Conservation (phyloP, 2,888 invertebrate genomes). For the Camponotus fellah region DNA sequence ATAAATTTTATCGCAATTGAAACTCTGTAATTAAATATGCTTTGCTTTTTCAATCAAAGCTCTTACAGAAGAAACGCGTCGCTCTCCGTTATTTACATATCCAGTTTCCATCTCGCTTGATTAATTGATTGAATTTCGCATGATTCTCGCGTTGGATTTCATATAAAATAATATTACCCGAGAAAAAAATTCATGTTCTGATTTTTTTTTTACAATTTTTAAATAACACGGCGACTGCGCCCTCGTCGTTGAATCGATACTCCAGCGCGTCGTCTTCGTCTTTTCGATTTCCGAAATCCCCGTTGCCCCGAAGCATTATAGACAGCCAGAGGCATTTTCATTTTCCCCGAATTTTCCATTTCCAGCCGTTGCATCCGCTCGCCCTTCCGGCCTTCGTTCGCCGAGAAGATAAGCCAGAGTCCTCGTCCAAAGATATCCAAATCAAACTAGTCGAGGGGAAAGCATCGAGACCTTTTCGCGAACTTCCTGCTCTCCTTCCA, state of each 20-base stretch:
- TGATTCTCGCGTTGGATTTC: conserved; percentile 20
- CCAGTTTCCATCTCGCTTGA: neutral
- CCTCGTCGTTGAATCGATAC: conserved; percentile 6
- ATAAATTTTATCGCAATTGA: conserved; percentile 24
- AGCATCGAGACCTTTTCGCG: conserved; percentile 19
- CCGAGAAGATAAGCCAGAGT: conserved; percentile 57
- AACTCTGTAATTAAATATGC: conserved; percentile 25
- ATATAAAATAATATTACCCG: neutral
- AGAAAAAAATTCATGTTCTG: conserved; percentile 7
- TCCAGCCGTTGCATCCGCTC: conserved; percentile 60
- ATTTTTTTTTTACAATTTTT: neutral
- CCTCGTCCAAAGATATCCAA: conserved; percentile 61
- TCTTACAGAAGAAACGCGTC: conserved; percentile 8
- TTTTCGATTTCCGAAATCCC: conserved; percentile 72
- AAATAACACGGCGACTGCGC: conserved; percentile 15
- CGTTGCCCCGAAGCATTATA: conserved; percentile 73
- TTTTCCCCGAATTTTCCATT: conserved; percentile 78
- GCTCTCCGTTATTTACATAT: conserved; percentile 28
- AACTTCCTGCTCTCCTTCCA: conserved; percentile 16
- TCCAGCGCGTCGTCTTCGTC: conserved; percentile 29
- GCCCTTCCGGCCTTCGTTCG: neutral
- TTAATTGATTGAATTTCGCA: conserved; percentile 29
- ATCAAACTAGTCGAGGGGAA: conserved; percentile 52
- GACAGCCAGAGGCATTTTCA: conserved; percentile 77
- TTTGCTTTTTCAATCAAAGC: conserved; percentile 24